A percentile compares a stretch with the other conserved stretches of the same genome.
Evolutionary conservation across 1,140 invertebrate species (phyloP).

Genomic region (Bombus confusus): DNA sequence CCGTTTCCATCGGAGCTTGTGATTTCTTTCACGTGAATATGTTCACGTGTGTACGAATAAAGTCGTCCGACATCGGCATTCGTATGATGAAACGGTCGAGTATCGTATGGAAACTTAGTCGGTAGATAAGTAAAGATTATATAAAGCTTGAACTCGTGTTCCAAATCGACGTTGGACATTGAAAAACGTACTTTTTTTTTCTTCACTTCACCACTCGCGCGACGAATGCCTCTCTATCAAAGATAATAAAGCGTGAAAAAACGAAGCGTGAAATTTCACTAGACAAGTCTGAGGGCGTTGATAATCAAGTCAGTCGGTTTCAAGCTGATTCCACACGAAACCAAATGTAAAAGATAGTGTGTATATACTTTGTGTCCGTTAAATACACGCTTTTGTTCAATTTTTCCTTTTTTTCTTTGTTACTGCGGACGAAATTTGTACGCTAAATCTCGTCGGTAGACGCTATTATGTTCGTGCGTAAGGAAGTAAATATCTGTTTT

Average conservation of each 20-base stretch:
- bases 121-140: conserved; percentile 18
- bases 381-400: conserved; percentile 15
- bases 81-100: conserved; percentile 7
- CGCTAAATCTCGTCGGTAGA: not conserved
- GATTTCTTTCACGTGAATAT: not conserved
- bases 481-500: not conserved
- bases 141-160: conserved; percentile 25
- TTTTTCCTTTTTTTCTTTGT: not conserved
- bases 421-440: not conserved
- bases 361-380: not conserved
- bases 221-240: not conserved
- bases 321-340: conserved; percentile 7
- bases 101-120: conserved; percentile 2
- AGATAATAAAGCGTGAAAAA: not conserved
- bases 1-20: not conserved
- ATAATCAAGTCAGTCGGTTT: conserved; percentile 27
- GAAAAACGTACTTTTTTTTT: not conserved
- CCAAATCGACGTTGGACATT: conserved; percentile 1
- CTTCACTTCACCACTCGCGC: not conserved
- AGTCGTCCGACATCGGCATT: not conserved
- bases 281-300: conserved; percentile 3
- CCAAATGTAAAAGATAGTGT: conserved; percentile 3
- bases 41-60: not conserved
- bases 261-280: conserved; percentile 7
- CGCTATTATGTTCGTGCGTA: not conserved